Base-by-base conservation (phyloP, 2,888 invertebrate species). In the Automeris io region DNA sequence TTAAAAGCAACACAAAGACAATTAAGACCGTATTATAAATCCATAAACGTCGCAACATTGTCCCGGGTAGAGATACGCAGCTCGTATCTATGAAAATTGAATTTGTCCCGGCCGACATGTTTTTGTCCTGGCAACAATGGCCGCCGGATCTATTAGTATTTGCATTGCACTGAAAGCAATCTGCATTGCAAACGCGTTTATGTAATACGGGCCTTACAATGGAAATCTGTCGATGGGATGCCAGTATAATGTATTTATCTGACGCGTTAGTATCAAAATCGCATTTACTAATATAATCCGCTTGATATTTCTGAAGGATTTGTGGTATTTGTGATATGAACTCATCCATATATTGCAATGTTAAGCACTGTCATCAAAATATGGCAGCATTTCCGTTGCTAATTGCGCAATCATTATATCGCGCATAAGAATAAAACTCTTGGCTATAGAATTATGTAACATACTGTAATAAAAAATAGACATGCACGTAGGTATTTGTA, bases 141-240 rank as follows among this genome's bases (percentile, higher is more conserved):
- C 50, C 57, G 48, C 45, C 44, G 54, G 59, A 64, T 63, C 65
- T 69, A 68, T 68, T 61, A 62, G 65, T 76, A 76, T 79, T 80
- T 81, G 77, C 72, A 70, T 76, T 70, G 68, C 67, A 62, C 61
- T 67, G 68, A 70, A 61, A 67, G 69, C 70, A 67, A 80, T 82
- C 76, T 80, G 75, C 76, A 80, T 70, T 82, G 80, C 81, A 81
- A 82, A 82, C 77, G 58, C 65, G 68, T 57, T 71, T 70, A 69
- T 75, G 61, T 68, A 64, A 69, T 65, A 56, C 54, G 55, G 46
- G 34, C 45, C 42, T 36, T 41, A 45, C 45, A 37, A 48, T 45
- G 47, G 37, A 23, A 21, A 37, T 32, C 16, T 31, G 19, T 23
- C 23, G 22, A 23, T 31, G 22, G 18, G 11, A 9, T 40, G 43